phyloP scores from a whole-genome alignment of 92 coral and sea anemone genomes.

The Hydrozoanthus gracilis region DNA sequence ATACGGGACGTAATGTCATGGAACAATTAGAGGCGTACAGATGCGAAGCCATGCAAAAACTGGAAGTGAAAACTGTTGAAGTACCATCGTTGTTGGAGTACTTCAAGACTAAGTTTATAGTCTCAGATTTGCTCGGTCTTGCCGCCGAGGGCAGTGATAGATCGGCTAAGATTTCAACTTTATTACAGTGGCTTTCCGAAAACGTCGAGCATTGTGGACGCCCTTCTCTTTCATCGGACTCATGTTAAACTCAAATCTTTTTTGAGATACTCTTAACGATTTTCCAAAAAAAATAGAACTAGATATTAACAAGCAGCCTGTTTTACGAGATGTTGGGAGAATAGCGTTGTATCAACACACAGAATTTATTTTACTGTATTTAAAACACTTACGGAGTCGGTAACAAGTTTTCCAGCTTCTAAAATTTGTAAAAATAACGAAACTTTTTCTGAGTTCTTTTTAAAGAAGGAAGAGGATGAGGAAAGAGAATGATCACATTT shows the following conservation, averaged over 20 bases:
- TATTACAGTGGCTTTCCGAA: slow-evolving; percentile 90
- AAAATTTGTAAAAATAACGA: too few relatives aligned
- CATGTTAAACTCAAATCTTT: background rate
- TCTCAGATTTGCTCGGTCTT: slow-evolving; percentile 79
- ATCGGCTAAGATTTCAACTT: slow-evolving; percentile 72
- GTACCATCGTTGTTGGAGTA: slow-evolving; percentile 61
- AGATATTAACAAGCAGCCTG: too few relatives aligned
- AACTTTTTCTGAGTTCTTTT: too few relatives aligned
- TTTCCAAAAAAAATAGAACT: too few relatives aligned
- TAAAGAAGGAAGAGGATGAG: too few relatives aligned
- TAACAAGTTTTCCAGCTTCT: too few relatives aligned
- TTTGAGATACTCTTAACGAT: too few relatives aligned
- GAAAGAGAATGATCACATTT: too few relatives aligned
- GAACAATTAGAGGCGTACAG: slow-evolving; percentile 74
- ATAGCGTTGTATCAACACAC: too few relatives aligned
- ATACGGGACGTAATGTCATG: slow-evolving; percentile 79
- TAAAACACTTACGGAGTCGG: too few relatives aligned
- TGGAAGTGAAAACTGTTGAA: slow-evolving; percentile 33
- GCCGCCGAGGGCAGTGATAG: slow-evolving; percentile 69
- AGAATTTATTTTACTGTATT: too few relatives aligned
- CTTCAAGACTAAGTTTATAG: slow-evolving; percentile 68
- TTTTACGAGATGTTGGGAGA: too few relatives aligned
- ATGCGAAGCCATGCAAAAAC: slow-evolving; percentile 54
- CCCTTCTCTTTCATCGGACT: slow-evolving; percentile 44
- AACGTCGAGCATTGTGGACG: slow-evolving; percentile 74